phyloP scores from a whole-genome alignment of 2,888 invertebrate species.

The Oscheius sp. region DNA sequence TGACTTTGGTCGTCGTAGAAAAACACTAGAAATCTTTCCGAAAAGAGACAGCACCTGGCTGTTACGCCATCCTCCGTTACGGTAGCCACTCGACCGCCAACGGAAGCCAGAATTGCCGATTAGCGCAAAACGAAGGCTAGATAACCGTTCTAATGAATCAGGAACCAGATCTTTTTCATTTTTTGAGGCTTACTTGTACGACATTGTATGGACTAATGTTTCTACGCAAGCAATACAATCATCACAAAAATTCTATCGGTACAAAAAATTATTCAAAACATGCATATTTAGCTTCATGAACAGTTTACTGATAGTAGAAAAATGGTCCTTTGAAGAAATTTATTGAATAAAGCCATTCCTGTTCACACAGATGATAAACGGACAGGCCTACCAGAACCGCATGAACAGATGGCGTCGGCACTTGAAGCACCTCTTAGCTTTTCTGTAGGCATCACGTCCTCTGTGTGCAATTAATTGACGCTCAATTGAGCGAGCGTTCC shows the following conservation, averaged over 20 bases:
- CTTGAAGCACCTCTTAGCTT: slow-evolving; percentile 31
- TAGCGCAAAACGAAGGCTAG: not conserved
- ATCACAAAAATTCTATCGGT: too few species aligned
- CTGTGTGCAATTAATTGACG: slow-evolving; percentile 24
- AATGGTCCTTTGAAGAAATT: too few species aligned
- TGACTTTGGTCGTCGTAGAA: slow-evolving; percentile 21
- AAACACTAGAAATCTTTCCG: slow-evolving; percentile 33
- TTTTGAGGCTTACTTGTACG: too few species aligned
- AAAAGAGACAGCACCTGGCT: slow-evolving; percentile 28
- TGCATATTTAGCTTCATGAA: too few species aligned
- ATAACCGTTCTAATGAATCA: too few species aligned
- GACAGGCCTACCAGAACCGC: too few species aligned
- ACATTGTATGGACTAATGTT: too few species aligned
- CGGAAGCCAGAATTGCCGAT: not conserved
- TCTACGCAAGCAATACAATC: too few species aligned
- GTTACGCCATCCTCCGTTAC: slow-evolving; percentile 28
- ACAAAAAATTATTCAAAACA: too few species aligned
- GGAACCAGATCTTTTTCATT: too few species aligned
- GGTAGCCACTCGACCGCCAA: slow-evolving; percentile 29
- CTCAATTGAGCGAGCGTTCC: slow-evolving; percentile 6
- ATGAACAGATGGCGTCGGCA: slow-evolving; percentile 23
- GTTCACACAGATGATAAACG: not conserved
- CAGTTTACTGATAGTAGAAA: too few species aligned
- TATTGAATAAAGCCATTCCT: not conserved
- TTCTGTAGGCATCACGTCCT: slow-evolving; percentile 11